Evolutionary conservation across 2,113 vertebrate genomes (phyloP), one percentile per base, ranked within the genome.

Genomic region (Motacilla tschutschensis): DNA sequence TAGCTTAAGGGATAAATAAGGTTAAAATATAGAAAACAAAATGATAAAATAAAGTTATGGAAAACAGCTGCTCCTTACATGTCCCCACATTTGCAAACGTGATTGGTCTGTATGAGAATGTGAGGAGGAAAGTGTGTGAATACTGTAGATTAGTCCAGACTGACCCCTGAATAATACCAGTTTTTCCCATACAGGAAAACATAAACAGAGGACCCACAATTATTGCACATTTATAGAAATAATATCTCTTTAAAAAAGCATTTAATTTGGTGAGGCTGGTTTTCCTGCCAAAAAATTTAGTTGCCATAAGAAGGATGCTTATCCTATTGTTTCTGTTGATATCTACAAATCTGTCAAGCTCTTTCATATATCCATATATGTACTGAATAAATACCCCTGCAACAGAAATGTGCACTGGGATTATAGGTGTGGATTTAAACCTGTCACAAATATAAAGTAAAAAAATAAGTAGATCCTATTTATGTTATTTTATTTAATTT

Each of bases 281-380:
- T 55, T 87, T 73, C 19, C 28, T 88, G 29, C 17, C 47, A 35
- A 50, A n/a, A 4, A 65, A 17, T n/a, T 83, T 43, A 9, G 11
- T 53, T 51, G 20, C 6, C 15, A 17, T 40, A 38, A 58, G 53
- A 79, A 55, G 8, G 14, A 29, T 77, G 8, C 4, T 58, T 63
- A 36, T 43, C 26, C 35, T 47, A 0, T 24, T 70, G 36, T 44
- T 66, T 24, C 12, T 77, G 35, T 44, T 79, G 43, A 26, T 58
- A 47, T 3, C 28, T 73, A 21, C 12, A 53, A 40, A 62, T 31
- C 14, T 46, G 14, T 14, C 25, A 58, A 47, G 24, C 21, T 1
- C 1, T 0, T 62, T 73, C 0, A 0, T 53, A 0, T 54, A 19
- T 33, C 0, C 0, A 17, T 18, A 24, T 26, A 54, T 18, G 26